phyloP scores from a whole-genome alignment of 2,888 invertebrate species.

The Dryococelus australis region DNA sequence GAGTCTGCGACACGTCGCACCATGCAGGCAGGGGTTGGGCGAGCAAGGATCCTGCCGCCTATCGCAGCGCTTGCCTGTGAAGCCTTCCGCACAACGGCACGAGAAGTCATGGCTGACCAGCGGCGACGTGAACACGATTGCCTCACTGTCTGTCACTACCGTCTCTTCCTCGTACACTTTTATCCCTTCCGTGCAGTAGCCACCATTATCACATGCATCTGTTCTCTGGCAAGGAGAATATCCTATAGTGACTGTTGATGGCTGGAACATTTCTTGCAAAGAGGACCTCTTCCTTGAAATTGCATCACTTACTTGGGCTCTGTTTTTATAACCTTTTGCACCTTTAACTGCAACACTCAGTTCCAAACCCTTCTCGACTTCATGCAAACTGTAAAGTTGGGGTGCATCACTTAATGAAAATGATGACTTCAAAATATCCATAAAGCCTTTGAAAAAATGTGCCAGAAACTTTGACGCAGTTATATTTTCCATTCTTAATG shows the following conservation, averaged over 20 bases:
- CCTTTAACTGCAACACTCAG: conserved; percentile 73
- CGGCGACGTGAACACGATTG: conserved; percentile 84
- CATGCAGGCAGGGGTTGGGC: conserved; percentile 86
- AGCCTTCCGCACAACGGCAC: conserved; percentile 85
- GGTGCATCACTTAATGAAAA: conserved; percentile 71
- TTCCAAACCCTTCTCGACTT: conserved; percentile 71
- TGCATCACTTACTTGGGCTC: conserved; percentile 70
- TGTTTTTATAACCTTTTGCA: conserved; percentile 65
- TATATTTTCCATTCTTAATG: conserved; percentile 76
- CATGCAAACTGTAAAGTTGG: conserved; percentile 77
- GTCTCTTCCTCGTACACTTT: conserved; percentile 70
- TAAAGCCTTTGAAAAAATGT: conserved; percentile 75
- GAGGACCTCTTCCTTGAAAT: conserved; percentile 71
- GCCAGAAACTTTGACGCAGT: conserved; percentile 79
- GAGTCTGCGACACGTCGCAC: conserved; percentile 84
- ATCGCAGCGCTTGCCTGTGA: conserved; percentile 82
- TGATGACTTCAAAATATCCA: conserved; percentile 74
- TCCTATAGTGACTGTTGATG: conserved; percentile 69
- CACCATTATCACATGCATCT: conserved; percentile 79
- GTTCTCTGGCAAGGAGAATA: conserved; percentile 76
- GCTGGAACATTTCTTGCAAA: conserved; percentile 70
- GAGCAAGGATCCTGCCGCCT: conserved; percentile 89
- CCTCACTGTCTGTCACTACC: conserved; percentile 81
- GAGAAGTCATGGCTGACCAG: conserved; percentile 77
- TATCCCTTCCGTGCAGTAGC: conserved; percentile 76